Evolutionary conservation across 2,888 invertebrate genomes (phyloP).

Genomic region (Lasioglossum oenotherae): DNA sequence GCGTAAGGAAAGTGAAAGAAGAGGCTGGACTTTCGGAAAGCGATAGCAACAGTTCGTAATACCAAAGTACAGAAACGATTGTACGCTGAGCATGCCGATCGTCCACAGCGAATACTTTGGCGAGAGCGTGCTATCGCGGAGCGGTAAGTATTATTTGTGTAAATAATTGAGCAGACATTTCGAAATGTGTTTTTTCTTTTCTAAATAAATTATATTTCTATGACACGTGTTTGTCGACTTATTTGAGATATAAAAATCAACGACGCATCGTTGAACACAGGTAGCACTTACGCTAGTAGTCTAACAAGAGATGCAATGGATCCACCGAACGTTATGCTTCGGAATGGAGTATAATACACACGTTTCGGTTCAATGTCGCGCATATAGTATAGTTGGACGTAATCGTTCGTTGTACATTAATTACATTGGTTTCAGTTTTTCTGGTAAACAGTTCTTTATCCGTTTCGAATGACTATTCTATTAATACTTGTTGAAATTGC

Average conservation of each 20-base stretch:
- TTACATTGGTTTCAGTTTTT: neutral
- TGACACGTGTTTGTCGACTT: neutral
- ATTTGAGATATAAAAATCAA: conserved; percentile 15
- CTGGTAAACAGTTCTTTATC: neutral
- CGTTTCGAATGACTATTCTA: neutral
- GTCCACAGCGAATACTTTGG: neutral
- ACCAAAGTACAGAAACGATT: neutral
- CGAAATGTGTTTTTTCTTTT: neutral
- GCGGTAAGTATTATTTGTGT: neutral
- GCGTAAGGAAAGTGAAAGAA: conserved; percentile 85
- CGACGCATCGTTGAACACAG: neutral
- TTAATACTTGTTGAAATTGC: neutral
- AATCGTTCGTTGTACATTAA: neutral
- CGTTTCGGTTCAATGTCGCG: neutral
- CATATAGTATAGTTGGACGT: neutral
- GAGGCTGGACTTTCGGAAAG: conserved; percentile 89
- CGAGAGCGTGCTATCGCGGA: neutral
- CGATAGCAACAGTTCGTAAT: conserved; percentile 82
- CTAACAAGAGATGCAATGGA: neutral
- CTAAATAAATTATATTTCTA: conserved; percentile 51
- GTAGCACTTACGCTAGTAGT: neutral
- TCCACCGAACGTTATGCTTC: neutral
- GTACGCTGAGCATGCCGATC: neutral
- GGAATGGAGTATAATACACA: neutral
- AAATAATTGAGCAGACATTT: neutral